Conservation (phyloP, 1,140 invertebrate genomes). For the Drosophila dunni region DNA sequence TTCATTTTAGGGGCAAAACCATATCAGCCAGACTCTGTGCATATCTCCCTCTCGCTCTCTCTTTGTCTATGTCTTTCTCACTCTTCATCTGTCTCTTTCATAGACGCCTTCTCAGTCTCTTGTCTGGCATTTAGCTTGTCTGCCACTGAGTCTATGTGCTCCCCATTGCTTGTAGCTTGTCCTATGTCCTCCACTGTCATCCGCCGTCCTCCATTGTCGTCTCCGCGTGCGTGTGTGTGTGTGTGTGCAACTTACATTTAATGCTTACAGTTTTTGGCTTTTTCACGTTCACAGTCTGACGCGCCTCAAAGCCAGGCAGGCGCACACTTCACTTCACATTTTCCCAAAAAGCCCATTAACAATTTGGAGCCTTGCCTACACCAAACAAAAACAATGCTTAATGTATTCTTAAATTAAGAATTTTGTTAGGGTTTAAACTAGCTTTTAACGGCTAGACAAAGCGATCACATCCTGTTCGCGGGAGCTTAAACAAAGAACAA, state of each 20-base stretch:
- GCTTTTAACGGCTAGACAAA: too few relatives aligned
- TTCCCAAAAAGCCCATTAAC: constrained; percentile 60
- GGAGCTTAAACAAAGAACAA: too few relatives aligned
- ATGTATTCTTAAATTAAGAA: too few relatives aligned
- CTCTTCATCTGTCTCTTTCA: not conserved
- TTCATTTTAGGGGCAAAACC: constrained; percentile 63
- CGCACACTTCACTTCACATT: constrained; percentile 61
- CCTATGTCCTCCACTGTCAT: constrained; percentile 7
- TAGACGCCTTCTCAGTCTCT: constrained; percentile 17
- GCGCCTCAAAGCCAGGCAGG: constrained; percentile 59
- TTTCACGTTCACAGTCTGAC: constrained; percentile 80
- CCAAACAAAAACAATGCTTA: too few relatives aligned
- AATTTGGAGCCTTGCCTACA: constrained; percentile 59
- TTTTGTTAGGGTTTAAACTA: too few relatives aligned
- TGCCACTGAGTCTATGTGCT: constrained; percentile 18
- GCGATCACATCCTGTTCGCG: too few relatives aligned
- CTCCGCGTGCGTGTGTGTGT: constrained; percentile 22
- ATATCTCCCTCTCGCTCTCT: constrained; percentile 46
- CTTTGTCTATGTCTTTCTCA: constrained; percentile 16
- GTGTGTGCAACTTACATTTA: constrained; percentile 73
- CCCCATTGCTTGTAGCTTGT: constrained; percentile 2
- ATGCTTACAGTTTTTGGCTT: constrained; percentile 75
- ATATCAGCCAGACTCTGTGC: constrained; percentile 54
- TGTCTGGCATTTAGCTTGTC: constrained; percentile 18
- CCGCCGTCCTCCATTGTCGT: not conserved